phyloP scores from a whole-genome alignment of 1,140 invertebrate genomes.

The Batillaria attramentaria region DNA sequence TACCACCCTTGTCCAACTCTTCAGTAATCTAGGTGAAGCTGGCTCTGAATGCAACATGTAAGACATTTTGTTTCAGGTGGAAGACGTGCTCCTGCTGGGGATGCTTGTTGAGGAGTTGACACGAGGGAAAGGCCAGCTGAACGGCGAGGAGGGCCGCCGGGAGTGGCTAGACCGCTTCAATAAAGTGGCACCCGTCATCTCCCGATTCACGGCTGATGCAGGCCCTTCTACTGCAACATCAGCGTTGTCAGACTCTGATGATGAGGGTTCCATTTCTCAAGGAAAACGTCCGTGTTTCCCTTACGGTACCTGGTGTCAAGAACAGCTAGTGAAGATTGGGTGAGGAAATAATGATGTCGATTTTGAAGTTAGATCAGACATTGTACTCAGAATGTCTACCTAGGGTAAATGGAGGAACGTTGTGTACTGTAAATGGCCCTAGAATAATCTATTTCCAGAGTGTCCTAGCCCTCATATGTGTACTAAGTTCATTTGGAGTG shows the following conservation, averaged over 20 bases:
- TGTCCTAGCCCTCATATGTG: too few species aligned
- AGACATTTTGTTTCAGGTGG: slow-evolving; percentile 4
- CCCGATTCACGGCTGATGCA: slow-evolving; percentile 11
- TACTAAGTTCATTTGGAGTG: too few species aligned
- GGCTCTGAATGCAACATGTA: too few species aligned
- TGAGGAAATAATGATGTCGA: too few species aligned
- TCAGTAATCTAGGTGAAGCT: too few species aligned
- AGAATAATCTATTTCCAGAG: too few species aligned
- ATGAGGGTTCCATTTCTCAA: too few species aligned
- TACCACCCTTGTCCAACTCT: too few species aligned
- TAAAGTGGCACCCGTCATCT: slow-evolving; percentile 21
- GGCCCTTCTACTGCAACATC: not conserved
- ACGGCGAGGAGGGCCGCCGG: slow-evolving; percentile 20
- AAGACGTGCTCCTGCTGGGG: slow-evolving; percentile 18
- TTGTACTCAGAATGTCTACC: too few species aligned
- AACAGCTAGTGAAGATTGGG: not conserved
- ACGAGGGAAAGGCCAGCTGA: slow-evolving; percentile 13
- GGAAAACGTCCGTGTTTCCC: not conserved
- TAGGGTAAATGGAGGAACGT: too few species aligned
- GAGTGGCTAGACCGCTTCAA: slow-evolving; percentile 29
- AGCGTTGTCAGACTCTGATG: not conserved
- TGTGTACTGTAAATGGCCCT: too few species aligned
- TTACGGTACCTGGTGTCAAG: slow-evolving; percentile 1
- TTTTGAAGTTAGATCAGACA: too few species aligned
- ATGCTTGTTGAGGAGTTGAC: slow-evolving; percentile 10